Evolutionary conservation across 1,140 invertebrate species (phyloP).

Genomic region (Microplitis demolitor): DNA sequence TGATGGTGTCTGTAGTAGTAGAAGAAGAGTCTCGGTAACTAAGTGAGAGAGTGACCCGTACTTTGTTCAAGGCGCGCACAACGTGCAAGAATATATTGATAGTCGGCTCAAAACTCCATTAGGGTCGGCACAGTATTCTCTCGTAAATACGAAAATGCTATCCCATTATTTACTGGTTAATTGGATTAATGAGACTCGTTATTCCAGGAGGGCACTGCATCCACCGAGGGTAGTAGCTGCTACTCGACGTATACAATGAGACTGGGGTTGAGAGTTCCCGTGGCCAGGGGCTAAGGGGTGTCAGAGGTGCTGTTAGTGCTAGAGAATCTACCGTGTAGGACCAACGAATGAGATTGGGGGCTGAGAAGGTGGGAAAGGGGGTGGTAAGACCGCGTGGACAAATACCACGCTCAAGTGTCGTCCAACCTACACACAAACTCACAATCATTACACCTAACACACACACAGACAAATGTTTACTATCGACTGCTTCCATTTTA

Average conservation of each 20-base stretch:
- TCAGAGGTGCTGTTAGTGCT: not conserved
- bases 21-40: slow-evolving; percentile 35
- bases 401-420: slow-evolving; percentile 40
- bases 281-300: not conserved
- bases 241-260: not conserved
- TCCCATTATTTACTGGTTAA: slow-evolving; percentile 65
- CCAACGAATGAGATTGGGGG: slow-evolving; percentile 31
- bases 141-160: slow-evolving; percentile 63
- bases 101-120: slow-evolving; percentile 64
- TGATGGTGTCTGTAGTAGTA: too few species aligned
- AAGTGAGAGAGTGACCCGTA: slow-evolving; percentile 60
- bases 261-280: not conserved
- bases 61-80: slow-evolving; percentile 44
- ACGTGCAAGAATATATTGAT: slow-evolving; percentile 61
- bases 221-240: slow-evolving; percentile 13
- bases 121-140: slow-evolving; percentile 52
- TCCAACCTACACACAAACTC: slow-evolving; percentile 14
- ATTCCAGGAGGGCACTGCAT: slow-evolving; percentile 42
- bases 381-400: slow-evolving; percentile 49
- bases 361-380: slow-evolving; percentile 30
- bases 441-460: slow-evolving; percentile 6
- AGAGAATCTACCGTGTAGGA: not conserved
- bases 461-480: not conserved
- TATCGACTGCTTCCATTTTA: not conserved
- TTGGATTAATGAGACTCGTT: slow-evolving; percentile 65